These are phyloP conservation scores for Corythoichthys haematopterus DNA, from an alignment of 2,113 vertebrate species.

Conservation along the genomic window DNA sequence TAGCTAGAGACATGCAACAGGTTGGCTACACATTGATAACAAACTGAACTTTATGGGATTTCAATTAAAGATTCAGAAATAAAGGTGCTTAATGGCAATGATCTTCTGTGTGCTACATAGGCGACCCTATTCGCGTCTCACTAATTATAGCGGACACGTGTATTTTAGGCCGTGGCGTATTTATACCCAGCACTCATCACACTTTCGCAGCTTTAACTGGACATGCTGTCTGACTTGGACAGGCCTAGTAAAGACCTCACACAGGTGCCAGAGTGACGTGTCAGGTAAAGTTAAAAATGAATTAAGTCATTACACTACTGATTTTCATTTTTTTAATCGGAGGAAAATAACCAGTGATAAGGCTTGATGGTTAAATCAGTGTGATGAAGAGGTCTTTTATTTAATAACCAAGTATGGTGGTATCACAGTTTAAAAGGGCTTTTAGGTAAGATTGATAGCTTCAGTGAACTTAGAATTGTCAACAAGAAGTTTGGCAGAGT, in stretches of 20 bases:
- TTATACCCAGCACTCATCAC: constrained; percentile 72
- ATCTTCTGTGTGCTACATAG: constrained; percentile 73
- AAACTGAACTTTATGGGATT: not conserved
- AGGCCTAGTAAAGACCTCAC: constrained; percentile 43
- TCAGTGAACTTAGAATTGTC: no score
- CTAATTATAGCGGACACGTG: constrained; percentile 73
- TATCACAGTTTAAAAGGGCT: no score
- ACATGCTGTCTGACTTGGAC: constrained; percentile 50
- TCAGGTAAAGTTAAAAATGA: constrained; percentile 13
- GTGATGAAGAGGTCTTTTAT: no score
- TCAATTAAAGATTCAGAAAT: not conserved
- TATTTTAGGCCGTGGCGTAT: constrained; percentile 71
- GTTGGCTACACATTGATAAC: not conserved
- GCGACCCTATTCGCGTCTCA: constrained; percentile 69
- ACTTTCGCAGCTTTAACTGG: constrained; percentile 63
- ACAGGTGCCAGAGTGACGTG: constrained; percentile 17
- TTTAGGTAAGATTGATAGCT: no score
- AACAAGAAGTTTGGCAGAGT: no score
- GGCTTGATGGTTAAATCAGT: not conserved
- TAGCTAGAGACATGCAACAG: not conserved
- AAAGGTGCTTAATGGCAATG: constrained; percentile 38
- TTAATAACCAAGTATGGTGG: no score
- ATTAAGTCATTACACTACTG: constrained; percentile 1
- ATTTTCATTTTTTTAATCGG: not conserved
- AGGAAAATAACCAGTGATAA: not conserved